A percentile compares a stretch with the other conserved stretches of the same genome.
phyloP scores from a whole-genome alignment of 2,888 invertebrate species.

The Andricus quercusramuli region DNA sequence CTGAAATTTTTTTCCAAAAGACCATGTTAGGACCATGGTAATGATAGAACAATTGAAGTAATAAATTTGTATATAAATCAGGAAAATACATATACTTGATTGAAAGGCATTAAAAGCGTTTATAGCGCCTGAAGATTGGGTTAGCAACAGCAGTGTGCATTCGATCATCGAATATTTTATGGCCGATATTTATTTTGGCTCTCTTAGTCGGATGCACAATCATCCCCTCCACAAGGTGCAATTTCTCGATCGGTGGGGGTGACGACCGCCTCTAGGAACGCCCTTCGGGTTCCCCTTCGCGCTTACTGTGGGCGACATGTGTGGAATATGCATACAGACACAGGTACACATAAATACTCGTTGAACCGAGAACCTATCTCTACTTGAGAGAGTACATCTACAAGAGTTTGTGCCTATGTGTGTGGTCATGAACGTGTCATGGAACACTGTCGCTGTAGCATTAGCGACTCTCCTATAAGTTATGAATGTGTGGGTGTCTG shows the following conservation, averaged over 20 bases:
- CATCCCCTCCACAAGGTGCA: constrained; percentile 55
- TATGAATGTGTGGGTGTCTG: neutral
- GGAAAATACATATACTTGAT: neutral
- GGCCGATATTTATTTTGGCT: constrained; percentile 37
- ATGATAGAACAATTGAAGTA: too few species aligned
- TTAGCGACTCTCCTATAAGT: constrained; percentile 9
- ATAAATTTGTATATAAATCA: too few species aligned
- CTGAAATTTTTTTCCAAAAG: neutral
- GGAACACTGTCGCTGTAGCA: constrained; percentile 18
- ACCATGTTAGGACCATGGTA: neutral
- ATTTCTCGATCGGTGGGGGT: constrained; percentile 67
- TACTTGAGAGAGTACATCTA: constrained; percentile 19
- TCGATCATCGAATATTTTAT: constrained; percentile 33
- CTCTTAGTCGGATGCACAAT: constrained; percentile 37
- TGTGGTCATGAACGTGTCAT: constrained; percentile 32
- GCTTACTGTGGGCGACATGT: constrained; percentile 51
- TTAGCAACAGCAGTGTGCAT: neutral
- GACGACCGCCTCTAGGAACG: constrained; percentile 78
- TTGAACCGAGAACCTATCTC: constrained; percentile 35
- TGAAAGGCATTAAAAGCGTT: neutral
- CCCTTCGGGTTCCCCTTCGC: constrained; percentile 71
- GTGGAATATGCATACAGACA: constrained; percentile 41
- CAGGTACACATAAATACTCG: constrained; percentile 47
- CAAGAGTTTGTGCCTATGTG: neutral
- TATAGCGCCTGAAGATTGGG: neutral